Evolutionary conservation across 2,888 invertebrate genomes (phyloP).

Genomic region (Tipula helvola): DNA sequence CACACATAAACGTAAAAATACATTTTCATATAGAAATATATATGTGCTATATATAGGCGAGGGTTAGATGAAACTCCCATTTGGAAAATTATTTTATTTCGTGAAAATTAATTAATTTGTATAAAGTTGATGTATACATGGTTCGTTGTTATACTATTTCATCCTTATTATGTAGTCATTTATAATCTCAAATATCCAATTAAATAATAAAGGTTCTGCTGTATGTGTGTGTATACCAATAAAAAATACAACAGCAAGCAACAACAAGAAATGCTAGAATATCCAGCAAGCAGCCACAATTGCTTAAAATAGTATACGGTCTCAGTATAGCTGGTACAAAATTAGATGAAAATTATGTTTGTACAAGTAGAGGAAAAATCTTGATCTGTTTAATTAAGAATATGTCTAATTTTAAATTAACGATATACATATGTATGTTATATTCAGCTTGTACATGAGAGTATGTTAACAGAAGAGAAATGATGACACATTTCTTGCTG

Average conservation of each 20-base stretch:
- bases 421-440: not conserved
- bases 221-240: not conserved
- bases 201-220: not conserved
- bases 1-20: not conserved
- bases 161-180: not conserved
- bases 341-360: no score
- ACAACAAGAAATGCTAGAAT: not conserved
- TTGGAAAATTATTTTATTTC: not conserved
- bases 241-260: not conserved
- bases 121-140: not conserved
- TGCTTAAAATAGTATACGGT: no score
- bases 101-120: not conserved
- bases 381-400: not conserved
- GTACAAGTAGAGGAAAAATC: not conserved
- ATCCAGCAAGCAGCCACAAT: not conserved
- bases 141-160: not conserved
- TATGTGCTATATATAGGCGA: not conserved
- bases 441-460: not conserved
- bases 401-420: not conserved
- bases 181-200: not conserved
- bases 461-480: not conserved
- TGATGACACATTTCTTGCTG: not conserved
- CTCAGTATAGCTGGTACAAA: not conserved
- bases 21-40: not conserved
- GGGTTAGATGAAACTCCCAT: not conserved